Evolutionary conservation across 2,888 invertebrate species (phyloP).

Genomic region (Oasisia sp.): DNA sequence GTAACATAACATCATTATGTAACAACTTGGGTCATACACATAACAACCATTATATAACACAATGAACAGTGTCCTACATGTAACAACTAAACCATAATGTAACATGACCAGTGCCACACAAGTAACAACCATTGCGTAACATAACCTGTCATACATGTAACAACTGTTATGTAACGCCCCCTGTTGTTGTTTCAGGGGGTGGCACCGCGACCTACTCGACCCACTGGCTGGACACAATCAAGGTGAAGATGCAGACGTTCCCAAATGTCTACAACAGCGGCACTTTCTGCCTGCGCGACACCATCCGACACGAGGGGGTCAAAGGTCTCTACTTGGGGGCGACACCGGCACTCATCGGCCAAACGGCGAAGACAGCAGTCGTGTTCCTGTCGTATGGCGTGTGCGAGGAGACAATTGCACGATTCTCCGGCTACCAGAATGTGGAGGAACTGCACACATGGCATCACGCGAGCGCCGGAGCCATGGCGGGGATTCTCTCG

Average conservation of each 20-base stretch:
- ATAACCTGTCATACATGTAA: neutral
- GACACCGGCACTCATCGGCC: slow-evolving; percentile 38
- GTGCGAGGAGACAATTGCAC: slow-evolving; percentile 34
- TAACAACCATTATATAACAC: no score
- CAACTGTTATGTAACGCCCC: neutral
- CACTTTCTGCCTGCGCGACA: slow-evolving; percentile 32
- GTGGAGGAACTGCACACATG: slow-evolving; percentile 33
- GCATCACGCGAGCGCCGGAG: slow-evolving; percentile 39
- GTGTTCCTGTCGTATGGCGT: slow-evolving; percentile 41
- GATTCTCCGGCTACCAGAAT: slow-evolving; percentile 17
- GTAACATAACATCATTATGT: no score
- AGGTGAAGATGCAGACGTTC: slow-evolving; percentile 42
- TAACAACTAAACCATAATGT: neutral
- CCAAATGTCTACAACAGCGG: slow-evolving; percentile 33
- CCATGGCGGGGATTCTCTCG: slow-evolving; percentile 38
- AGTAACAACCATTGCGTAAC: neutral
- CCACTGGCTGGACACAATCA: slow-evolving; percentile 43
- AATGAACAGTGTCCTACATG: no score
- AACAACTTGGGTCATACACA: no score
- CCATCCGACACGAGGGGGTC: slow-evolving; percentile 36
- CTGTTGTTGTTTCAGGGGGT: slow-evolving; percentile 35
- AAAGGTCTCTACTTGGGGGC: slow-evolving; percentile 41
- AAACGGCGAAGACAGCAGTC: slow-evolving; percentile 32
- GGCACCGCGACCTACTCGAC: slow-evolving; percentile 40
- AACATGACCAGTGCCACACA: neutral